Base-by-base conservation (phyloP, 2,113 vertebrate species). In the Barbus barbus region DNA sequence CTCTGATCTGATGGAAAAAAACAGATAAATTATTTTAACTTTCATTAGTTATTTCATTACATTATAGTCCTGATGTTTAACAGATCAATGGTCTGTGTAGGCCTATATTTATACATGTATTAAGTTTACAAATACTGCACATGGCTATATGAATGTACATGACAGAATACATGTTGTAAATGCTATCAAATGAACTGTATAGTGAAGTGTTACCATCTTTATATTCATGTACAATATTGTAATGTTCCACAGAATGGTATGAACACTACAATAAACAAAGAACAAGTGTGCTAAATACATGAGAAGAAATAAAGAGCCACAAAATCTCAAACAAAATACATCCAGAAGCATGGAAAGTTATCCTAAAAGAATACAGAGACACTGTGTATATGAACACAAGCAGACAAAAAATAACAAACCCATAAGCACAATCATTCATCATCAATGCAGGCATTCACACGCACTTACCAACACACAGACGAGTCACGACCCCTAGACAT, bases 331-430 rank as follows among this genome's bases (percentile, higher is more conserved):
- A 69, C n/a, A 46, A 46, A 48, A 18, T 16, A 18, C 72, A 28
- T 22, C 69, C 26, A 76, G 74, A 56, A 44, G 20, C 22, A 76
- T 13, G 28, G 46, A 53, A 33, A 26, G 28, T 38, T 71, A n/a
- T 38, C 9, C 33, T 31, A 51, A 75, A 28, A 20, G 9, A 36
- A 33, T n/a, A 77, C 48, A 41, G 3, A 56, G 31, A 22, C n/a
- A 12, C 9, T 8, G 24, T 26, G 36, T 28, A 84, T 12, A 31
- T 24, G 33, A 38, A 69, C 48, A 44, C 12, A 46, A 84, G 67
- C 67, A 82, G 65, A 86, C 56, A 74, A 75, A 60, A 53, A 58
- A 85, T 38, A 67, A 72, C 38, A 74, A 53, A 81, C 18, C 56
- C 46, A 81, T 53, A 16, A 9, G 61, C 51, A 80, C 16, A 61